Evolutionary conservation across 1,140 invertebrate species (phyloP), one percentile per base, ranked within the genome.

Genomic region (Bombus pascuorum): DNA sequence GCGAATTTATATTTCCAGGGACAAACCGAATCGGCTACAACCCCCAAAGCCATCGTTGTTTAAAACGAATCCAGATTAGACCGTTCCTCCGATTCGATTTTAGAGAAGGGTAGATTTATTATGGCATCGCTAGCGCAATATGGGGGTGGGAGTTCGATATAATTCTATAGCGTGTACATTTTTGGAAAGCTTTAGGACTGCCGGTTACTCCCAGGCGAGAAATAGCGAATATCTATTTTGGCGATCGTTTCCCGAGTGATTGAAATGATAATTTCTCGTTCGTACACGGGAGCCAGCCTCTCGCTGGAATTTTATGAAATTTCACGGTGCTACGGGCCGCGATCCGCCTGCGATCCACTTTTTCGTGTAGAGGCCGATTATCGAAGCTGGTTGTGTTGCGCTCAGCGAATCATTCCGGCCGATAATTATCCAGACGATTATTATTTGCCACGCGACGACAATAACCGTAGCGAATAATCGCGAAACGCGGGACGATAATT

Each of bases 391-490:
- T 22, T 25, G 25, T 18, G 10, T 18, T 32, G 9, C 70, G 70
- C 70, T 25, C 25, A 8, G 44, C 75, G 34, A 44, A 70, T 79
- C 68, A 68, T 84, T 70, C n/a, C 65, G 37, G 3, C 2, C 59
- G 75, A 84, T 77, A 78, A 79, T 84, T 71, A 32, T 84, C 44
- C 65, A 8, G 3, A 18, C 81, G 81, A 65, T 75, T 82, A 47
- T 75, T 62, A 53, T 42, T n/a, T 59, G 72, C 15, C 53, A 25
- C n/a, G 70, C 53, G 18, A n/a, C 81, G 32, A 68, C 62, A 70
- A 71, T 84, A 84, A 71, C 65, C 28, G 42, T 42, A n/a, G n/a
- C 39, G 71, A 82, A 75, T 78, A 83, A 78, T 78, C 66, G 37
- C n/a, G 53, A 71, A 84, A 42, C 25, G 42, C 37, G 37, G n/a